A percentile compares a stretch with the other conserved stretches of the same genome.
phyloP scores from a whole-genome alignment of 2,888 invertebrate species.

The Macrophya alboannulata region DNA sequence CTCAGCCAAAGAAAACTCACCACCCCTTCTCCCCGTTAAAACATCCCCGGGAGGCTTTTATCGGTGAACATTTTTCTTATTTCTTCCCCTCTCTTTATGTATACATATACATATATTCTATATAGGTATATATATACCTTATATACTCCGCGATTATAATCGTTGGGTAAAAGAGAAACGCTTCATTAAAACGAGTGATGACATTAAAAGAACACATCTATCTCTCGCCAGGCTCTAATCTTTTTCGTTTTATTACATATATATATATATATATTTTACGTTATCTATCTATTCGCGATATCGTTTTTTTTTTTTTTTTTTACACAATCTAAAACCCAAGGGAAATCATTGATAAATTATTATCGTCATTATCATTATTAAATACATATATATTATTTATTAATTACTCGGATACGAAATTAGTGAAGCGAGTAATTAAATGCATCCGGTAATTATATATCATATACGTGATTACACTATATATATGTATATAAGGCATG shows the following conservation, averaged over 20 bases:
- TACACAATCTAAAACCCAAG: too few relatives aligned
- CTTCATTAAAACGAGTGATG: conserved; percentile 60
- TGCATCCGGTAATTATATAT: too few relatives aligned
- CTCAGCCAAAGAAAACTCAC: neutral
- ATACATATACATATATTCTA: conserved; percentile 43
- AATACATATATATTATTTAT: too few relatives aligned
- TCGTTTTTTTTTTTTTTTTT: too few relatives aligned
- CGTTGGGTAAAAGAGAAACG: conserved; percentile 7
- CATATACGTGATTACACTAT: too few relatives aligned
- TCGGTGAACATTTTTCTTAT: neutral
- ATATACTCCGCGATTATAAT: neutral
- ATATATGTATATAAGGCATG: too few relatives aligned
- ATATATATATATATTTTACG: neutral
- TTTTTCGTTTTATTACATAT: neutral
- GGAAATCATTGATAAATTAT: too few relatives aligned
- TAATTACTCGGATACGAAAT: too few relatives aligned
- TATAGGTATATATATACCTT: neutral
- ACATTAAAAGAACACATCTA: conserved; percentile 54
- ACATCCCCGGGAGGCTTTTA: neutral
- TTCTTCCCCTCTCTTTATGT: neutral
- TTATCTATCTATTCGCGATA: too few relatives aligned
- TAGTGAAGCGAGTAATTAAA: too few relatives aligned
- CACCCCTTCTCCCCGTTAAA: neutral
- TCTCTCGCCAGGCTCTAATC: neutral
- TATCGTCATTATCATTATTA: too few relatives aligned